Conservation (phyloP, 2,113 vertebrate species). For the Pampusana beccarii region DNA sequence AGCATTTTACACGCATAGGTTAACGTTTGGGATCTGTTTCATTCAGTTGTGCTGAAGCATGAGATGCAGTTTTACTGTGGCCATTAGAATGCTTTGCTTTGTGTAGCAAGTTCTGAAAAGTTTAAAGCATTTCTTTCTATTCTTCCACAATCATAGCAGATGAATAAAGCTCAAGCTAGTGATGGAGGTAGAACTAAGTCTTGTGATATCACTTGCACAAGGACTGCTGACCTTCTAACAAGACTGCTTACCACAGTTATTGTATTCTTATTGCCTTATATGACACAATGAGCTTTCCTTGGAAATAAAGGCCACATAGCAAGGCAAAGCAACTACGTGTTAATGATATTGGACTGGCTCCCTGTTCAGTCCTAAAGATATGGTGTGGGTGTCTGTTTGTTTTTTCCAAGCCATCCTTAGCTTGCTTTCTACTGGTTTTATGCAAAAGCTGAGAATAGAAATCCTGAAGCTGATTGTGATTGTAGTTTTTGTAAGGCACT, state of each 20-base stretch:
- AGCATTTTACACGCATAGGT: neutral
- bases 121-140: neutral
- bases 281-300: neutral
- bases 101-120: neutral
- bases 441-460: neutral
- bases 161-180: neutral
- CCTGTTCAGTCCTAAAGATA: neutral
- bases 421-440: neutral
- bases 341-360: neutral
- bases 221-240: neutral
- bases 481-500: neutral
- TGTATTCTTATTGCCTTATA: neutral
- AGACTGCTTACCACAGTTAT: neutral
- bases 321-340: neutral
- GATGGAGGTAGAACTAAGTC: neutral
- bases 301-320: neutral
- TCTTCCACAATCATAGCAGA: neutral
- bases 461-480: neutral
- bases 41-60: neutral
- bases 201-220: neutral
- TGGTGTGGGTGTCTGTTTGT: too few relatives aligned
- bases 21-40: neutral
- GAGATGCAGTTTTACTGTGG: neutral
- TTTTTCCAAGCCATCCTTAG: neutral
- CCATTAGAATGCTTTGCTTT: neutral